These are phyloP conservation scores for Lottia gigantea DNA, from an alignment of 2,888 invertebrate genomes.

Conservation along the genomic window DNA sequence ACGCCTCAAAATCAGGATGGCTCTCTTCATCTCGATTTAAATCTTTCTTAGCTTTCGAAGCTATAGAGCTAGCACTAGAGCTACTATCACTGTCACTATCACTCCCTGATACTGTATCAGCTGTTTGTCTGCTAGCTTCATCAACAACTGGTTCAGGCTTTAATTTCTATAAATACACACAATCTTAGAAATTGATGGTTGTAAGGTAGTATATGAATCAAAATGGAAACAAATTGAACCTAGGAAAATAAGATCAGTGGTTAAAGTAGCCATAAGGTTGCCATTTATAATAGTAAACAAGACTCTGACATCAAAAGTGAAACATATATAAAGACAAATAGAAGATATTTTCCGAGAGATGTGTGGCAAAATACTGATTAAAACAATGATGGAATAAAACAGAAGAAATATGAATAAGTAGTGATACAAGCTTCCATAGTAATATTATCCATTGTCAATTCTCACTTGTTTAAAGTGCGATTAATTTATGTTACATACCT, in stretches of 20 bases:
- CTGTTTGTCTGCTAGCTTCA: not conserved
- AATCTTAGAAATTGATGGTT: too few species aligned
- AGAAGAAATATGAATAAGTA: too few species aligned
- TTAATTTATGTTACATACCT: constrained; percentile 42
- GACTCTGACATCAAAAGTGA: too few species aligned
- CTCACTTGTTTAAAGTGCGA: too few species aligned
- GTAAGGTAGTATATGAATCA: not conserved
- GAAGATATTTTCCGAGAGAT: too few species aligned
- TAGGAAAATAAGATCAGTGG: not conserved
- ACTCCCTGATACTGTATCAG: constrained; percentile 11
- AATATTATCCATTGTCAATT: too few species aligned
- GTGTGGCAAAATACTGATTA: too few species aligned
- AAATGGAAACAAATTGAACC: not conserved
- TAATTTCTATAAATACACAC: constrained; percentile 3
- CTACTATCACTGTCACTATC: constrained; percentile 29
- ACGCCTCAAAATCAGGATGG: constrained; percentile 61
- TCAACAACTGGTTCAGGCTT: not conserved
- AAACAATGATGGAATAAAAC: too few species aligned
- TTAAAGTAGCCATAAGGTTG: too few species aligned
- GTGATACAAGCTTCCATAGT: too few species aligned
- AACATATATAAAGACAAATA: too few species aligned
- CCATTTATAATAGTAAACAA: too few species aligned
- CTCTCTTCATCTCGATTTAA: constrained; percentile 27
- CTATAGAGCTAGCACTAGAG: constrained; percentile 22
- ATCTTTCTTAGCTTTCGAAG: constrained; percentile 17